phyloP scores from a whole-genome alignment of 2,113 vertebrate genomes.

The Rhinoderma darwinii region DNA sequence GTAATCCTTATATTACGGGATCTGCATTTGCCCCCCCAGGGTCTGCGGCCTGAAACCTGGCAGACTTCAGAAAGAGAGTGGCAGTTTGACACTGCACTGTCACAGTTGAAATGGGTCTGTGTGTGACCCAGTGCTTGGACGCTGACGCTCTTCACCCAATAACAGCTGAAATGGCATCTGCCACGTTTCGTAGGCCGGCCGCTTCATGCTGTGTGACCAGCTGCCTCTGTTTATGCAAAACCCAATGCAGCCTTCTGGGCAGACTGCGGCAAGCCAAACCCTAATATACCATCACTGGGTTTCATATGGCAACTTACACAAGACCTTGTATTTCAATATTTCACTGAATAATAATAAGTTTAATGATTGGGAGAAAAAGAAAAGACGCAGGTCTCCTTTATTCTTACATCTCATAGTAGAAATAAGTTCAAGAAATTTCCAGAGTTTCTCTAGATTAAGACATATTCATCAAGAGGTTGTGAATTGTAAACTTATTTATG shows the following conservation, averaged over 20 bases:
- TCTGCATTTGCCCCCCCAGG: conserved; percentile 56
- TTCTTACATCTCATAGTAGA: neutral
- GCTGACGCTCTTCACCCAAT: conserved; percentile 70
- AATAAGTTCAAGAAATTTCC: neutral
- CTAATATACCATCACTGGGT: conserved; percentile 61
- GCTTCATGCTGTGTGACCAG: conserved; percentile 80
- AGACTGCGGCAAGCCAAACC: conserved; percentile 64
- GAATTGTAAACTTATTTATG: neutral
- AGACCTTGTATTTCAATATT: conserved; percentile 30
- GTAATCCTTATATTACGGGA: conserved; percentile 54
- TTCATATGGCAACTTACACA: conserved; percentile 67
- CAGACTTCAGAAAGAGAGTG: conserved; percentile 70
- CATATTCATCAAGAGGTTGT: neutral
- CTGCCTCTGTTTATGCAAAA: conserved; percentile 77
- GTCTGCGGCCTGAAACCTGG: conserved; percentile 62
- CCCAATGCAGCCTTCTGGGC: conserved; percentile 73
- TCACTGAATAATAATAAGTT: neutral
- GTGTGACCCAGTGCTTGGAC: conserved; percentile 75
- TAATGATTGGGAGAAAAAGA: neutral
- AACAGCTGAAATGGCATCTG: conserved; percentile 83
- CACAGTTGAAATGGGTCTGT: conserved; percentile 71
- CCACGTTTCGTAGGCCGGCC: conserved; percentile 67
- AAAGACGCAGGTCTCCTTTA: conserved; percentile 35
- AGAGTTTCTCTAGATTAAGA: neutral
- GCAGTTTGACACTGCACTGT: conserved; percentile 80